A percentile compares a stretch with the other conserved stretches of the same genome.
These are phyloP conservation scores for Brachypalpus laphriformis DNA, from an alignment of 2,888 invertebrate genomes.

Conservation along the genomic window DNA sequence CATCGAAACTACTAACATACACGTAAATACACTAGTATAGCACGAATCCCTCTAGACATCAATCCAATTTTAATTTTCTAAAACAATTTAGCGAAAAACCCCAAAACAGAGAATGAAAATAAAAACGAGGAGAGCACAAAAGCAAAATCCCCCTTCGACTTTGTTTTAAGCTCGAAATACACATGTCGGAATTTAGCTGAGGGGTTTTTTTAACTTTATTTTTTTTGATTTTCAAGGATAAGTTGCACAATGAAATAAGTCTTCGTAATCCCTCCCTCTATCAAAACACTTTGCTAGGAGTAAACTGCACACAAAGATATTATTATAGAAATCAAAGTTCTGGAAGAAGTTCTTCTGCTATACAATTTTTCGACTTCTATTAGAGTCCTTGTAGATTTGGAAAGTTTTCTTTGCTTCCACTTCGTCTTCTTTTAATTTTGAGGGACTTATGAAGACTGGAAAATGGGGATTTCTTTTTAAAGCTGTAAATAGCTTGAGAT, in stretches of 20 bases:
- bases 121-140: not conserved
- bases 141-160: not conserved
- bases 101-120: not conserved
- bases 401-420: conserved; percentile 16
- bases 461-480: not conserved
- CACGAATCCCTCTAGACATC: not conserved
- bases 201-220: not conserved
- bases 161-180: not conserved
- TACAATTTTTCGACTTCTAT: not conserved
- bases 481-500: not conserved
- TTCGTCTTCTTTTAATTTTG: not conserved
- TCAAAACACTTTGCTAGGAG: not conserved
- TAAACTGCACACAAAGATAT: conserved; percentile 27
- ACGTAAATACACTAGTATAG: not conserved
- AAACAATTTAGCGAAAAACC: conserved; percentile 40
- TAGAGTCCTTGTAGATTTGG: conserved; percentile 6
- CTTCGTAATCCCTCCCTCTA: not conserved
- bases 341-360: conserved; percentile 11
- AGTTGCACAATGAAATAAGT: not conserved
- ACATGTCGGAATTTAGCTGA: not conserved
- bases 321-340: conserved; percentile 31
- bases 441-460: not conserved
- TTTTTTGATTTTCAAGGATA: conserved; percentile 13
- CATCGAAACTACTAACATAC: conserved; percentile 23
- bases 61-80: conserved; percentile 54